Conservation (phyloP, 2,797 vertebrate genomes). For the Helicolenus hilgendorfi region DNA sequence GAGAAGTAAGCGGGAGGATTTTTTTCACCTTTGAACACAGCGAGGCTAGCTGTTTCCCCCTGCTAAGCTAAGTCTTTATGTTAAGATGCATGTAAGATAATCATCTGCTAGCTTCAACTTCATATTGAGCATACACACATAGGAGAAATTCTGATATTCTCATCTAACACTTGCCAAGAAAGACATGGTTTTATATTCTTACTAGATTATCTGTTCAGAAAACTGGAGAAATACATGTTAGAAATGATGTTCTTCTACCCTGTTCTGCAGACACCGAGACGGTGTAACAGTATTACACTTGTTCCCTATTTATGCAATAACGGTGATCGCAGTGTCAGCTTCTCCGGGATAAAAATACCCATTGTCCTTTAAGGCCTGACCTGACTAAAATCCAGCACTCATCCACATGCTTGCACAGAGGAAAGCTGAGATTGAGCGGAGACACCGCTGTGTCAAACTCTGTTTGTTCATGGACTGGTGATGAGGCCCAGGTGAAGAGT, state of each 20-base stretch:
- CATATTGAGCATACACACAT: background rate
- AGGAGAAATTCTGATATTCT: background rate
- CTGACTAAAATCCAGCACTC: conserved; percentile 51
- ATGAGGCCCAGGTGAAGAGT: conserved; percentile 51
- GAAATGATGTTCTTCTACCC: background rate
- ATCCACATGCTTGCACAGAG: conserved; percentile 38
- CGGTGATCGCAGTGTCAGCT: conserved; percentile 38
- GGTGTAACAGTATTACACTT: background rate
- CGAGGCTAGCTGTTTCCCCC: background rate
- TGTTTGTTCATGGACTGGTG: conserved; percentile 54
- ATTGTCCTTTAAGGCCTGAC: conserved; percentile 64
- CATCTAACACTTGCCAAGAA: background rate
- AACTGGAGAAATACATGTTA: conserved; percentile 2
- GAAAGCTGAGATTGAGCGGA: conserved; percentile 51
- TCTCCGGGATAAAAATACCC: conserved; percentile 61
- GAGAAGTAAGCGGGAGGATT: background rate
- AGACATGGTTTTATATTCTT: background rate
- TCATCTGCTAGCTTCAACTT: background rate
- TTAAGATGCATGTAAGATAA: fast-evolving
- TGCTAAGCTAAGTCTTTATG: too few species aligned
- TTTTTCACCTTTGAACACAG: background rate
- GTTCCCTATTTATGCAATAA: conserved; percentile 29
- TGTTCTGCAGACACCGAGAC: conserved; percentile 5
- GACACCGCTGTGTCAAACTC: conserved; percentile 56
- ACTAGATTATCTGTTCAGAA: conserved; percentile 10